Percentiles rank a stretch among this genome's conserved stretches.
Conservation (phyloP, 2,888 invertebrate genomes). For the Phania funesta region DNA sequence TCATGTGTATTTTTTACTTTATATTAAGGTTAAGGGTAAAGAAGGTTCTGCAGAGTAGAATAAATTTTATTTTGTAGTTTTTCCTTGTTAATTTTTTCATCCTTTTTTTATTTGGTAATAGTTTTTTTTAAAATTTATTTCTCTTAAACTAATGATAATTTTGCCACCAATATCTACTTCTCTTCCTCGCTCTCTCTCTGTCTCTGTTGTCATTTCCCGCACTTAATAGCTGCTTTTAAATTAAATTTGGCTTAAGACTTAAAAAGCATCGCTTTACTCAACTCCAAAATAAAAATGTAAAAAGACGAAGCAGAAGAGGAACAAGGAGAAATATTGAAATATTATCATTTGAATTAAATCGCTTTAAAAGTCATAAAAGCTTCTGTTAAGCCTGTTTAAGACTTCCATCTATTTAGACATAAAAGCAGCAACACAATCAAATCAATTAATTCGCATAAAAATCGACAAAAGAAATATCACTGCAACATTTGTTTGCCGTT, state of each 20-base stretch:
- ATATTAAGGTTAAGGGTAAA: too few species aligned
- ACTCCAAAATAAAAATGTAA: neutral
- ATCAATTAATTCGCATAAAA: constrained; percentile 58
- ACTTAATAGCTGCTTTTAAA: constrained; percentile 21
- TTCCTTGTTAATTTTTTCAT: too few species aligned
- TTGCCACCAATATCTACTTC: constrained; percentile 9
- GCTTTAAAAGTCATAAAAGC: constrained; percentile 47
- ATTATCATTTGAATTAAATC: constrained; percentile 53
- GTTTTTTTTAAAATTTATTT: too few species aligned
- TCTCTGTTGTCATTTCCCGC: constrained; percentile 58
- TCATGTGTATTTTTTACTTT: too few species aligned
- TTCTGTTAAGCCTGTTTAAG: constrained; percentile 59
- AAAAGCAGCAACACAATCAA: constrained; percentile 61
- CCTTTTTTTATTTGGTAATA: too few species aligned
- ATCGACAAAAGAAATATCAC: constrained; percentile 25
- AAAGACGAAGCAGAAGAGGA: neutral
- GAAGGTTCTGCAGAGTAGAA: too few species aligned
- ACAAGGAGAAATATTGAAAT: neutral
- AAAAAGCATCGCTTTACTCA: neutral
- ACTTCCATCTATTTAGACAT: constrained; percentile 64
- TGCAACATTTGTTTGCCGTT: neutral
- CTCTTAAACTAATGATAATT: neutral
- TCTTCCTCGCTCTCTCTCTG: too few species aligned
- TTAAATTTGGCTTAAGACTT: neutral
- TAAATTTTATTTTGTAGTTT: too few species aligned